Base-by-base conservation (phyloP, 1,140 invertebrate species). In the Globodera ellingtonae region DNA sequence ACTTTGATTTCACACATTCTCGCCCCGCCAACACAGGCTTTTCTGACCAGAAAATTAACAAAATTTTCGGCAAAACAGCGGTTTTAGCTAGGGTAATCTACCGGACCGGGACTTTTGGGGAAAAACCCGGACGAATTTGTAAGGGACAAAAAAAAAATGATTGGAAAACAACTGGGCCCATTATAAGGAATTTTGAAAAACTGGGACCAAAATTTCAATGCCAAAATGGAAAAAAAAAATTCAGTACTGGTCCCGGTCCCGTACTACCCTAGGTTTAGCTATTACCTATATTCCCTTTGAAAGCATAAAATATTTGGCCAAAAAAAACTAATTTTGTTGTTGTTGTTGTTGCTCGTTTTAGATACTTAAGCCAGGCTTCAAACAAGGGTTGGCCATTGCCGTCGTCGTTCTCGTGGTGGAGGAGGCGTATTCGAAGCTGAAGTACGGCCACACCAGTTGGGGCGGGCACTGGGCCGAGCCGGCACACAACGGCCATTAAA, bases 371-470 rank as follows among this genome's bases (percentile, higher is more conserved):
- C 62, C 67, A 21, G 81, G 81, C 35, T 9, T 82, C 21, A 79
- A 70, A 18, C 69, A 72, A 13, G 81, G 81, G 8, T 9, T 82
- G 9, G 62, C 13, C 18, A n/a, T 83, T 44, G 72, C 81, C n/a
- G 82, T 56, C 0, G 21, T 35, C 9, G 10, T 82, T 18, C 84
- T 82, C 46, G 81, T 72, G 3, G 6, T 59, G 35, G 81, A 82
- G 69, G 81, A 82, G 52, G 52, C 35, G 24, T 82, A 82, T 52
- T 82, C 81, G 6, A 73, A 78, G 56, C 47, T 83, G 50, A 82
- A 82, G 66, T 69, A 83, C 47, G 81, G 81, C 15, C 81, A 82
- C 67, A 82, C 81, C 8, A 84, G 82, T 56, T 82, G 81, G 81
- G 35, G 48, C 24, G 81, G 74, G 18, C 56, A 71, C 13, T 76